phyloP scores from a whole-genome alignment of 2,797 vertebrate species.

The Rhadinocentrus ornatus region DNA sequence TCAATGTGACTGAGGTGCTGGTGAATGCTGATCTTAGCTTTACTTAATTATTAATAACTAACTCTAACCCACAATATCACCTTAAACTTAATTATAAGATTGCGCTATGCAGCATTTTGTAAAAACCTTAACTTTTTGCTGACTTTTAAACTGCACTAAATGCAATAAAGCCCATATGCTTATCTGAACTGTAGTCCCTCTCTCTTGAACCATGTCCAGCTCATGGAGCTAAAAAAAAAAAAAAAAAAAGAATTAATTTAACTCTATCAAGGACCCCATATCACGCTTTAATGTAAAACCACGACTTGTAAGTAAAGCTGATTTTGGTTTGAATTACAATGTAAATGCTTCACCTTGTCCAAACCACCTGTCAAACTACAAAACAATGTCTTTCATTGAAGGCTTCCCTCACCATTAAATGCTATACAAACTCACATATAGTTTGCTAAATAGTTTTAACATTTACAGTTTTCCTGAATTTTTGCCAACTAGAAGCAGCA shows the following conservation, averaged over 20 bases:
- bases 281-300: not conserved
- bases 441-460: too few relatives aligned
- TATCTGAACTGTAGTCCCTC: not conserved
- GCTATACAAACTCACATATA: too few relatives aligned
- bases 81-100: not conserved
- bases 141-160: not conserved
- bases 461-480: too few relatives aligned
- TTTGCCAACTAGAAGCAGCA: not conserved
- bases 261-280: too few relatives aligned
- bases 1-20: not conserved
- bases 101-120: not conserved
- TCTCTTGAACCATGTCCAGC: conserved; percentile 20
- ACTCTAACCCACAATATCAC: not conserved
- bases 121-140: not conserved
- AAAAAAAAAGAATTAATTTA: not conserved
- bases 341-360: too few relatives aligned
- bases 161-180: not conserved
- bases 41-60: conserved; percentile 33
- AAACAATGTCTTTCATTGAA: too few relatives aligned
- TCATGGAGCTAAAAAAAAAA: conserved; percentile 5
- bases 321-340: not conserved
- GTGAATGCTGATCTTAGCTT: conserved; percentile 18
- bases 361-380: too few relatives aligned
- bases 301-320: not conserved
- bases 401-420: too few relatives aligned